Evolutionary conservation across 2,113 vertebrate genomes (phyloP).

Genomic region (Rhabdornis inornatus): DNA sequence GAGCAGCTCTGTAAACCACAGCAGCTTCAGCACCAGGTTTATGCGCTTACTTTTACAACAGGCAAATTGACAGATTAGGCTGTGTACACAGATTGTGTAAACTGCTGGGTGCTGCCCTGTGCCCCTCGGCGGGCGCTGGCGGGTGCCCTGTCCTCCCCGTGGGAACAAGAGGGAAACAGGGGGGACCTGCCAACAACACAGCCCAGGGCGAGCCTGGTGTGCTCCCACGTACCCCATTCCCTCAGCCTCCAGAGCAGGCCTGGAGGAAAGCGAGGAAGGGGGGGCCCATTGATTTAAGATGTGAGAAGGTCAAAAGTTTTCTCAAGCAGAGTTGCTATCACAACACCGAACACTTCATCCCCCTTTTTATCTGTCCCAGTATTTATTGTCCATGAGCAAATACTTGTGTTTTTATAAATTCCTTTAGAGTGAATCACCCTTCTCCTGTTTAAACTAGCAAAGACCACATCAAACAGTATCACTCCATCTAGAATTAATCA

Average conservation of each 20-base stretch:
- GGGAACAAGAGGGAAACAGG: background rate
- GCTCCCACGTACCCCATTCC: background rate
- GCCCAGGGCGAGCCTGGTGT: rapidly evolving
- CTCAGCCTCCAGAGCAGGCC: background rate
- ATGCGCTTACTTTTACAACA: background rate
- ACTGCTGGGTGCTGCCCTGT: conserved; percentile 7
- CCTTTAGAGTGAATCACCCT: conserved; percentile 70
- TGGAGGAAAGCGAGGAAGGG: rapidly evolving
- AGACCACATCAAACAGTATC: conserved; percentile 73
- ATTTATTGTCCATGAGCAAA: conserved; percentile 75
- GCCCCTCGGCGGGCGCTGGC: rapidly evolving
- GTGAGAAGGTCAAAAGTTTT: conserved; percentile 68
- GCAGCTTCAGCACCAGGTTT: background rate
- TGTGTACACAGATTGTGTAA: conserved; percentile 39
- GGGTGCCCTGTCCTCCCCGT: background rate
- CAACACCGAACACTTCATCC: conserved; percentile 39
- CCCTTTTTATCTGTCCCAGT: conserved; percentile 60
- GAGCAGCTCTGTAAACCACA: background rate
- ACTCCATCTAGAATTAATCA: conserved; percentile 74
- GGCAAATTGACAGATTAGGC: conserved; percentile 3
- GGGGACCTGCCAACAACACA: background rate
- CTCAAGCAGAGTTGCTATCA: conserved; percentile 32
- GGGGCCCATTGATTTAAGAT: conserved; percentile 24
- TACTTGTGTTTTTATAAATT: conserved; percentile 76
- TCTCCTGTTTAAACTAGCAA: conserved; percentile 69